phyloP scores from a whole-genome alignment of 2,888 invertebrate genomes.

The Odontocolon sp. region DNA sequence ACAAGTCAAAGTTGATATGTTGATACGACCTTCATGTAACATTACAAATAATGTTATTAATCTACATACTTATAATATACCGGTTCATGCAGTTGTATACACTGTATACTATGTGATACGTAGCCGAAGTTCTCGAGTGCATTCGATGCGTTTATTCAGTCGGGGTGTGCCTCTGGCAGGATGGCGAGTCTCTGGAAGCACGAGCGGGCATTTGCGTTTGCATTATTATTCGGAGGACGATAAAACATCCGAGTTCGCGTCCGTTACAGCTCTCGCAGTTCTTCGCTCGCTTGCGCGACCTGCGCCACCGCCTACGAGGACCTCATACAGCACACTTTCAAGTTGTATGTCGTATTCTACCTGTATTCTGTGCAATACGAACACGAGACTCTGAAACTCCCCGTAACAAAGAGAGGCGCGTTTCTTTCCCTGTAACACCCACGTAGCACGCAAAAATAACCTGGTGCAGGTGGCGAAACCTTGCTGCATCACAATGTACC shows the following conservation, averaged over 20 bases:
- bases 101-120: no score
- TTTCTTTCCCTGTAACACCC: conserved; percentile 69
- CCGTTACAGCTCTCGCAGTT: conserved; percentile 51
- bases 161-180: conserved; percentile 51
- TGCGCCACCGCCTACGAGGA: conserved; percentile 59
- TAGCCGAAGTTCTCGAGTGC: conserved; percentile 23
- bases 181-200: conserved; percentile 48
- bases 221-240: conserved; percentile 62
- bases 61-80: no score
- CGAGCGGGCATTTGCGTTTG: conserved; percentile 50
- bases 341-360: conserved; percentile 50
- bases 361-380: conserved; percentile 30
- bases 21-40: no score
- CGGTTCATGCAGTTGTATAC: no score
- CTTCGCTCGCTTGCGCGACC: conserved; percentile 47
- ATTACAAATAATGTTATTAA: no score
- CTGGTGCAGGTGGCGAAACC: conserved; percentile 66
- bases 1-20: no score
- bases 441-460: conserved; percentile 67
- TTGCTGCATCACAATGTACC: conserved; percentile 3
- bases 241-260: conserved; percentile 56
- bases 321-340: conserved; percentile 45
- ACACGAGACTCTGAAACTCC: conserved; percentile 43
- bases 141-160: conserved; percentile 40
- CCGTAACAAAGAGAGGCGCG: conserved; percentile 66